Evolutionary conservation across 2,888 invertebrate genomes (phyloP).

Genomic region (Podabrus alpinus): DNA sequence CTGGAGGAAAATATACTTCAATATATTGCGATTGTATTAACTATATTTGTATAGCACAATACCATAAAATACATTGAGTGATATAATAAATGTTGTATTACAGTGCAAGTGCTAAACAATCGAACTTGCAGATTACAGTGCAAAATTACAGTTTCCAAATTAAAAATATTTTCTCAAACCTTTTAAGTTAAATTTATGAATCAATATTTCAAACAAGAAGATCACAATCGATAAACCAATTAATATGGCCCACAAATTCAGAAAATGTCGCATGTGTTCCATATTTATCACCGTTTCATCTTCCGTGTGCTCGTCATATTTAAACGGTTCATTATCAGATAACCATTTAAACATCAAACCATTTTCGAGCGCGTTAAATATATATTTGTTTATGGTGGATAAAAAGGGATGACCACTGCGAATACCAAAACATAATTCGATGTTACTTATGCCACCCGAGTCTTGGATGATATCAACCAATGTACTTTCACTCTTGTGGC

Average conservation of each 20-base stretch:
- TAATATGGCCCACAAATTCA: neutral
- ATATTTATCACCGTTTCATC: neutral
- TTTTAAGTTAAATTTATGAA: neutral
- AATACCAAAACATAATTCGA: neutral
- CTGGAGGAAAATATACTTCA: too few relatives aligned
- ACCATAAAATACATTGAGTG: too few relatives aligned
- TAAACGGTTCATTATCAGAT: neutral
- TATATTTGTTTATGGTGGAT: neutral
- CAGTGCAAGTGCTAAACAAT: too few relatives aligned
- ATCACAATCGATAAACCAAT: neutral
- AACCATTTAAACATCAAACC: neutral
- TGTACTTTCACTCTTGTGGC: neutral
- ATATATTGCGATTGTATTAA: too few relatives aligned
- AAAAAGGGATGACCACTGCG: neutral
- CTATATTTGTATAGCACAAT: too few relatives aligned
- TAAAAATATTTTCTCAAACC: neutral
- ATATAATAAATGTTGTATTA: too few relatives aligned
- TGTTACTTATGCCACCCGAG: neutral
- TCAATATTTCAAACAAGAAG: neutral
- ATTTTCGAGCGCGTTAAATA: neutral
- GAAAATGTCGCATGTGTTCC: neutral
- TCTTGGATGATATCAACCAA: neutral
- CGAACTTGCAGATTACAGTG: too few relatives aligned
- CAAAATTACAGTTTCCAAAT: too few relatives aligned
- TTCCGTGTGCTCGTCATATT: neutral